These are phyloP conservation scores for Latrodectus hesperus DNA, from an alignment of 2,888 invertebrate species.

Conservation along the genomic window DNA sequence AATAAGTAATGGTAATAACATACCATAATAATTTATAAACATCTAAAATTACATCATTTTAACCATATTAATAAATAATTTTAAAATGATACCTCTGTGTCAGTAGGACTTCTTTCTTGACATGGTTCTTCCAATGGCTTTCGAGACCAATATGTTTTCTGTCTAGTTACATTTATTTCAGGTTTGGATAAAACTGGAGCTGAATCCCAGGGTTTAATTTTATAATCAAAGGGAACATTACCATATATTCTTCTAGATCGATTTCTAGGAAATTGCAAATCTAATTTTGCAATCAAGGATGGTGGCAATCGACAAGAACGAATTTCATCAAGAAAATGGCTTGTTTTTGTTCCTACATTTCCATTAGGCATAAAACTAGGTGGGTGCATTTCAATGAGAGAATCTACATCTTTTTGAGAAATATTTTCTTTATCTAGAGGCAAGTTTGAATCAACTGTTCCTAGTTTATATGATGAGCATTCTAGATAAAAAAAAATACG, in stretches of 20 bases:
- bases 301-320: slow-evolving; percentile 76
- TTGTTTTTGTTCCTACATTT: slow-evolving; percentile 78
- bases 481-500: neutral
- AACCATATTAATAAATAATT: neutral
- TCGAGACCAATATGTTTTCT: slow-evolving; percentile 15
- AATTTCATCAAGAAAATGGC: slow-evolving; percentile 76
- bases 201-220: slow-evolving; percentile 2
- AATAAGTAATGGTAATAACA: neutral
- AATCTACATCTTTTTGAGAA: slow-evolving; percentile 72
- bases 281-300: slow-evolving; percentile 76
- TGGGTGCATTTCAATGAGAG: slow-evolving; percentile 74
- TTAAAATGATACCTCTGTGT: neutral
- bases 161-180: neutral
- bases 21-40: neutral
- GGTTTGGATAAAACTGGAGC: neutral
- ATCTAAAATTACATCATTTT: neutral
- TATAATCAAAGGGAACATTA: slow-evolving; percentile 76
- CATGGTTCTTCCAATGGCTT: neutral
- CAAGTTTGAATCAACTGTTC: slow-evolving; percentile 73
- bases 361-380: slow-evolving; percentile 77
- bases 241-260: slow-evolving; percentile 75
- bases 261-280: slow-evolving; percentile 74
- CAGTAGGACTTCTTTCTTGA: neutral
- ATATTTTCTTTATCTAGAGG: slow-evolving; percentile 73
- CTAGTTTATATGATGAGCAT: slow-evolving; percentile 20